Evolutionary conservation across 2,888 invertebrate species (phyloP), one percentile per base, ranked within the genome.

Genomic region (Chaitophorus viminalis): DNA sequence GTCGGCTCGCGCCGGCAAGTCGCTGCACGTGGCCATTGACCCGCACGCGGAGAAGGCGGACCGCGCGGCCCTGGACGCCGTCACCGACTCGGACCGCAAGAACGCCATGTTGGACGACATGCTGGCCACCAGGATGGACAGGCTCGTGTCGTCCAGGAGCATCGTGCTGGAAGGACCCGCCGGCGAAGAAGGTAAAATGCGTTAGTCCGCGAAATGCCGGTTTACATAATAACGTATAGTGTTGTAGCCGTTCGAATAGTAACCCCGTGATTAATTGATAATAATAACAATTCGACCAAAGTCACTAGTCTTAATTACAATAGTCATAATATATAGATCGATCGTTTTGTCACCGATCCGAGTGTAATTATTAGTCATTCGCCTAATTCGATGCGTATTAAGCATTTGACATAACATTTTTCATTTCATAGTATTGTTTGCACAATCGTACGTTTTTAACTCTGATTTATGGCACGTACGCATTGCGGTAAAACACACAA

Each of bases 31-130:
- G 79, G 46, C 17, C 60, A 52, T 82, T 87, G 60, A 89, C 88
- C 82, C 65, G 85, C 77, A 46, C 74, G 21, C 88, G 60, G 68
- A 90, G 33, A 25, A 86, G 88, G 54, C 84, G 77, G 31, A 89
- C 68, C 72, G 89, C 77, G 86, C 89, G 82, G 77, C 89, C 82
- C 36, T 82, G 65, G 39, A 90, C 75, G 46, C 68, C 14, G 46
- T 46, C 68, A 31, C 31, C 31, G 77, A 85, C n/a, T 39, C 31
- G 8, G 77, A 85, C 77, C 6, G 21, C 11, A 82, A 88, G 68
- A 82, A 52, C 60, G 46, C 33, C 6, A n/a, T 81, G 75, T 25
- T 88, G 25, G 88, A 88, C 65, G 65, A 75, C 39, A 88, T 88
- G 81, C 74, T 88, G 1, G 81, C 75, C 39, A 82, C 1, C 33